phyloP scores from a whole-genome alignment of 2,113 vertebrate genomes.

The Platysteira castanea region DNA sequence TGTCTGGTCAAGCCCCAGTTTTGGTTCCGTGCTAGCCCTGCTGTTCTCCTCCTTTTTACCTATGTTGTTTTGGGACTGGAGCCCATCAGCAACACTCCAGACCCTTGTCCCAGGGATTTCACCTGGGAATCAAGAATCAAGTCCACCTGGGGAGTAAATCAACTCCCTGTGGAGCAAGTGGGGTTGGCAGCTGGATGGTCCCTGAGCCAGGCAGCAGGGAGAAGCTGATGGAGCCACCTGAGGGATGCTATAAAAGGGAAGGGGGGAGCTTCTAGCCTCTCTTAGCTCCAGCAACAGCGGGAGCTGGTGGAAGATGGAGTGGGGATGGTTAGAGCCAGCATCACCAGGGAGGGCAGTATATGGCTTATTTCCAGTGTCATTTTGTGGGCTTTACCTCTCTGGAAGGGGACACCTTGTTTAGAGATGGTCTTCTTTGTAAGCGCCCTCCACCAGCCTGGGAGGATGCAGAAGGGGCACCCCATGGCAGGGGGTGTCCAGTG shows the following conservation, averaged over 20 bases:
- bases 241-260: neutral
- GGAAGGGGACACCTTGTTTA: neutral
- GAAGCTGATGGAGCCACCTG: neutral
- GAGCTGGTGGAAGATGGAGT: fast-evolving
- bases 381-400: neutral
- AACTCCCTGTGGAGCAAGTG: neutral
- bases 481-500: fast-evolving
- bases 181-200: neutral
- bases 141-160: neutral
- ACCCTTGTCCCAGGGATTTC: neutral
- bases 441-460: neutral
- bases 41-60: neutral
- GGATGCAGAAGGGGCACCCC: neutral
- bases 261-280: fast-evolving
- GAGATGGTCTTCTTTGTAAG: neutral
- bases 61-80: neutral
- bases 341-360: fast-evolving
- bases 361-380: neutral
- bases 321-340: neutral
- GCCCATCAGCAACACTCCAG: fast-evolving
- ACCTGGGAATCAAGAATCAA: neutral
- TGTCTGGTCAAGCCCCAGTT: neutral
- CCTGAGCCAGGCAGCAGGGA: neutral
- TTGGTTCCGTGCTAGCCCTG: neutral
- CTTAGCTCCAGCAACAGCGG: fast-evolving